phyloP scores from a whole-genome alignment of 2,888 invertebrate genomes.

The Calliphora vomitoria region DNA sequence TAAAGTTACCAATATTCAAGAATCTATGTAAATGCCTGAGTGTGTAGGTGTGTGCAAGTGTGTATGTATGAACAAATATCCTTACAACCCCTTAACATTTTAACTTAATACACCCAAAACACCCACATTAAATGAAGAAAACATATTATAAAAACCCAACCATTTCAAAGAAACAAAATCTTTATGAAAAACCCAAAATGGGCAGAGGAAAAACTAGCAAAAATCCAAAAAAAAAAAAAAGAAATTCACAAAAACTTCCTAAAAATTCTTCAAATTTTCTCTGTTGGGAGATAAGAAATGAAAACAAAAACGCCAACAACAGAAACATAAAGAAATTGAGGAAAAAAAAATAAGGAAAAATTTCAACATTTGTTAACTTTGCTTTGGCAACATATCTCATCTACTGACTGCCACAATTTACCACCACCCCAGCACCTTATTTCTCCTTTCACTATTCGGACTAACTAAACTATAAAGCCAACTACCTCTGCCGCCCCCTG shows the following conservation, averaged over 20 bases:
- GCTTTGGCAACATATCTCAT: conserved; percentile 11
- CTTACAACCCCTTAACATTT: conserved; percentile 50
- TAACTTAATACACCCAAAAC: conserved; percentile 5
- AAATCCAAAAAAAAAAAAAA: conserved; percentile 14
- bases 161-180: conserved; percentile 39
- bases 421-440: not conserved
- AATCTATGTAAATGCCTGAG: not conserved
- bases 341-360: conserved; percentile 7
- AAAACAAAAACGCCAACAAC: conserved; percentile 6
- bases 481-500: conserved; percentile 2
- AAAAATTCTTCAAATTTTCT: conserved; percentile 68
- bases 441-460: not conserved
- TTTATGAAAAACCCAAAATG: not conserved
- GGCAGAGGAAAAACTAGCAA: not conserved
- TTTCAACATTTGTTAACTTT: conserved; percentile 36
- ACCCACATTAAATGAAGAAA: conserved; percentile 36
- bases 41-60: not conserved
- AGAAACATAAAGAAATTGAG: conserved; percentile 17
- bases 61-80: not conserved
- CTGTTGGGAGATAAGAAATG: conserved; percentile 59
- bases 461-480: conserved; percentile 36
- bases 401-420: not conserved
- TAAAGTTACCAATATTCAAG: conserved; percentile 27
- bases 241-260: conserved; percentile 61
- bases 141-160: conserved; percentile 28